phyloP scores from a whole-genome alignment of 2,113 vertebrate species.

The Periophthalmus modestus region DNA sequence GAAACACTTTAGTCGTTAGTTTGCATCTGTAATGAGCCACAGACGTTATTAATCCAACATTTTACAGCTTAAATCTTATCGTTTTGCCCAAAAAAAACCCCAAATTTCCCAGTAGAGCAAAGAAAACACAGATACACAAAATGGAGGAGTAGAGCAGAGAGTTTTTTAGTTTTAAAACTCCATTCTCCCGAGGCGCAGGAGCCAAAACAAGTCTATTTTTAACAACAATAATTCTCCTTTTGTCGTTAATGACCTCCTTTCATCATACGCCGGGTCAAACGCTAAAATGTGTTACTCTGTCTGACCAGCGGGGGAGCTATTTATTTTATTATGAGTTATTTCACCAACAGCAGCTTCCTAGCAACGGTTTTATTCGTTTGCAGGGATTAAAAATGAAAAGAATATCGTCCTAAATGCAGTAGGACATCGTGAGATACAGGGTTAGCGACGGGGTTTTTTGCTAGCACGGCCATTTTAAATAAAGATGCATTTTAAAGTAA shows the following conservation, averaged over 20 bases:
- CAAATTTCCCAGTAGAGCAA: slow-evolving; percentile 18
- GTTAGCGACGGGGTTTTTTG: slow-evolving; percentile 27
- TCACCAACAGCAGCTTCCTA: slow-evolving; percentile 4
- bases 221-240: slow-evolving; percentile 52
- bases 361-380: slow-evolving; percentile 19
- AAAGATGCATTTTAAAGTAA: slow-evolving; percentile 24
- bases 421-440: too few relatives aligned
- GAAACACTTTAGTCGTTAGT: too few relatives aligned
- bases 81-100: too few relatives aligned
- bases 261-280: slow-evolving; percentile 59
- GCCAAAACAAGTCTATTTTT: slow-evolving; percentile 53
- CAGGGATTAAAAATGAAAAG: background rate
- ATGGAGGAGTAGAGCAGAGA: slow-evolving; percentile 24
- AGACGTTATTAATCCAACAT: too few relatives aligned
- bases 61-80: too few relatives aligned
- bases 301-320: slow-evolving; percentile 56
- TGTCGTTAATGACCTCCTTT: slow-evolving; percentile 66
- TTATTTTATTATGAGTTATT: slow-evolving; percentile 13
- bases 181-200: slow-evolving; percentile 33
- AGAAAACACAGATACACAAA: slow-evolving; percentile 1
- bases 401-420: background rate
- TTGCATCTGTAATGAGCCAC: too few relatives aligned
- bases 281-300: slow-evolving; percentile 26
- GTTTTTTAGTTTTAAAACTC: background rate
- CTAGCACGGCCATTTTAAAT: slow-evolving; percentile 25